A percentile compares a stretch with the other conserved stretches of the same genome.
phyloP scores from a whole-genome alignment of 1,140 invertebrate species.

The Bursaphelenchus mucronatus region DNA sequence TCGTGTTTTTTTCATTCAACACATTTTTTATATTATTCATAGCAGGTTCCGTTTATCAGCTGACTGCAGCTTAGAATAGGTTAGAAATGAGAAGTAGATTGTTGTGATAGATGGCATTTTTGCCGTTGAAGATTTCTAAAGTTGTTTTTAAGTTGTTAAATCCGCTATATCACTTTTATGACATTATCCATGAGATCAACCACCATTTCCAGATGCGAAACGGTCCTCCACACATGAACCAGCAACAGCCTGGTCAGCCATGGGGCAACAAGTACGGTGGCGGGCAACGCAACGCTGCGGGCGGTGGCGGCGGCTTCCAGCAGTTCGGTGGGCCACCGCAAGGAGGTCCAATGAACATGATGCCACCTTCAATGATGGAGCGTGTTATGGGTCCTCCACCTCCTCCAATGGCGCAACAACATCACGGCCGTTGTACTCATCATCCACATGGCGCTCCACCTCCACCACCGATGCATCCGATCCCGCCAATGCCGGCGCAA shows the following conservation, averaged over 20 bases:
- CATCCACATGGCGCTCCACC: conserved; percentile 7
- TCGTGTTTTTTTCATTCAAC: no score
- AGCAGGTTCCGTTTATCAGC: no score
- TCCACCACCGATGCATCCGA: background rate
- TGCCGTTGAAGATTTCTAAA: background rate
- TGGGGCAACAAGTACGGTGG: conserved; percentile 18
- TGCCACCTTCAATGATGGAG: background rate
- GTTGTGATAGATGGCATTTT: no score
- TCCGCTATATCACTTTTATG: background rate
- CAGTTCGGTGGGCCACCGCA: conserved; percentile 14
- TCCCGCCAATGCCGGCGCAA: background rate
- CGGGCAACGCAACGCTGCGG: background rate
- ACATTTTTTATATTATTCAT: no score
- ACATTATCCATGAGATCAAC: background rate
- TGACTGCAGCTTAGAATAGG: no score
- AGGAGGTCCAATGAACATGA: background rate
- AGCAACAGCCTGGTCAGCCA: conserved; percentile 11
- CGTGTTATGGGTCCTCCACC: background rate
- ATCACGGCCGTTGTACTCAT: background rate
- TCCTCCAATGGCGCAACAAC: background rate
- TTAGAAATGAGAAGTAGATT: no score
- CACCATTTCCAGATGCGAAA: conserved; percentile 14
- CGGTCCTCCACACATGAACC: conserved; percentile 12
- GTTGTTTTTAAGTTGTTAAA: background rate
- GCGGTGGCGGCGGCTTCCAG: conserved; percentile 11